Evolutionary conservation across 2,888 invertebrate species (phyloP), one percentile per base, ranked within the genome.

Genomic region (Trissolcus brochymenae): DNA sequence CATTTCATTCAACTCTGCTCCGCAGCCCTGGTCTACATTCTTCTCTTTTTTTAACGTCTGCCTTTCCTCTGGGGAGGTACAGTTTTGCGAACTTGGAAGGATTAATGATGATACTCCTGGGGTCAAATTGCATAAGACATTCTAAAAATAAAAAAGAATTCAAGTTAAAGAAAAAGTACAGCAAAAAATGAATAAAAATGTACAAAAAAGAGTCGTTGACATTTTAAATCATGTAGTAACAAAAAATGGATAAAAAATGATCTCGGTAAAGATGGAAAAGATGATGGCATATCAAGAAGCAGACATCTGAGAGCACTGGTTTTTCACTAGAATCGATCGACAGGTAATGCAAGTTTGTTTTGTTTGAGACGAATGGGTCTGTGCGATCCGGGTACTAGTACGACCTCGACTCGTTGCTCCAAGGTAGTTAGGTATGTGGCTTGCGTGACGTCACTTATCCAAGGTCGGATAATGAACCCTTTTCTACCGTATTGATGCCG

Each of bases 391-490:
- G 54, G 73, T 76, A 76, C 79, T 76, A 80, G 68, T 68, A 77
- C 81, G 86, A 82, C 86, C 84, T 85, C 83, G 82, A 82, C 80
- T 81, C 78, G 79, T 74, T 75, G 81, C 81, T 84, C 80, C 81
- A 82, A 84, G 84, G 83, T 82, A 81, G 83, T 82, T 82, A 79
- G 82, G 81, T 83, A 83, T 84, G 82, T 83, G 83, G 77, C 81
- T 83, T 78, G 82, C 81, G 84, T 86, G 85, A 86, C 85, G 86
- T 85, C 85, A 85, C 81, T 82, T 81, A 83, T 81, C 81, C 86
- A 87, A 88, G 88, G 87, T 86, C 87, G 86, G 82, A 80, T 86
- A 84, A 86, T 84, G 85, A 85, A 84, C 86, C 82, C 79, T 55
- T n/a, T n/a, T 62, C 66, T 77, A 65, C 70, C 53, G 60, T 70